Evolutionary conservation across 1,140 invertebrate species (phyloP), one percentile per base, ranked within the genome.

Genomic region (Pollicipes pollicipes): DNA sequence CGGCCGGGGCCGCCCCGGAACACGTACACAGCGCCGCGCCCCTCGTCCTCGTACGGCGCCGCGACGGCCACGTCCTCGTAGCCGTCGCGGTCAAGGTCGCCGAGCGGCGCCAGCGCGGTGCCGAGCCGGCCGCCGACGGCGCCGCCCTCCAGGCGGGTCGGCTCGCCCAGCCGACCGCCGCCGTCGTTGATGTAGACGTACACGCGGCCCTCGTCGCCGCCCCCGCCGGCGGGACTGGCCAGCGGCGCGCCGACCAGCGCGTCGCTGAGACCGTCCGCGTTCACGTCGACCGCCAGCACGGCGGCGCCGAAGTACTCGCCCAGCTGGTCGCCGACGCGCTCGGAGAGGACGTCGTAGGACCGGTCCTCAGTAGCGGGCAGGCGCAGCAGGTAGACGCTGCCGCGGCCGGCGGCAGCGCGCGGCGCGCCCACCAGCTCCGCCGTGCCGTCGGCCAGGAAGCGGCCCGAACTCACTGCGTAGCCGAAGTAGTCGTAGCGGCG

Each of bases 251-350:
- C 90, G 29, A 94, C 84, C 26, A 93, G 78, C 17, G 93, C 77
- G 76, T 94, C 83, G 72, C 85, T 83, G 27, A 83, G 80, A 0
- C 83, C 84, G 77, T 93, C 89, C 6, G 80, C 82, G 76, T 90
- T 88, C 1, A 91, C 76, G 78, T 93, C 89, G 30, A 85, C 82
- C 3, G 85, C 84, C 66, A 85, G 79, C 0, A 94, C 75, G 27
- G 83, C 80, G 0, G 86, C 83, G 8, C 91, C 91, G 77, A 91
- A 93, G 77, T 90, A 90, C 68, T 89, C 85, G 0, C 90, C 90
- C 30, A 85, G 78, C 77, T 91, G 85, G 30, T 82, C 78, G 0
- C 88, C 87, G 17, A 79, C 75, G 28, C 80, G 32, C 68, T 74
- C 72, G 29, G 75, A 77, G 69, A 74, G 76, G 8, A 81, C 70